Percentiles rank a stretch among this genome's conserved stretches.
Conservation (phyloP, 2,797 vertebrate genomes). For the Lates japonicus region DNA sequence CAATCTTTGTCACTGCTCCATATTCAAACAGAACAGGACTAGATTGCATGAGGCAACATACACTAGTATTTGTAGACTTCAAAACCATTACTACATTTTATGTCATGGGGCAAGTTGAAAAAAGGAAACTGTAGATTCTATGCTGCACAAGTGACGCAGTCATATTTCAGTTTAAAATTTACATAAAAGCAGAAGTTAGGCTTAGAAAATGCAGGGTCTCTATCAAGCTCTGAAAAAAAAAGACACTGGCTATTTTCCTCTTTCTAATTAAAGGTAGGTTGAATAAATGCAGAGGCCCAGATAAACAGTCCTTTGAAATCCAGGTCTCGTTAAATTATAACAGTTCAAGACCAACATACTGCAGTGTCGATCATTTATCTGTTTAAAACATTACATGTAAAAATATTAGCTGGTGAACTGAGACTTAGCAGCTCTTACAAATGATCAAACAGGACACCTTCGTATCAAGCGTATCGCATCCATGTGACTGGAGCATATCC, state of each 20-base stretch:
- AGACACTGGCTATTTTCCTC: not conserved
- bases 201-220: not conserved
- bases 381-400: slow-evolving; percentile 14
- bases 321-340: slow-evolving; percentile 7
- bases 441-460: slow-evolving; percentile 51
- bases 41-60: not conserved
- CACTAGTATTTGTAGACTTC: not conserved
- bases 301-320: slow-evolving; percentile 29
- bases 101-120: not conserved
- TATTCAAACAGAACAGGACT: slow-evolving; percentile 12
- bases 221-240: not conserved
- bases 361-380: not conserved
- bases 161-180: slow-evolving; percentile 6
- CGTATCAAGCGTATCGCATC: slow-evolving; percentile 57
- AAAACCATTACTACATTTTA: not conserved
- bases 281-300: slow-evolving; percentile 4
- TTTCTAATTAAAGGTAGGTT: not conserved
- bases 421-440: slow-evolving; percentile 27
- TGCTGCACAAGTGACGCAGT: not conserved
- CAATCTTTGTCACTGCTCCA: slow-evolving; percentile 6
- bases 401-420: slow-evolving; percentile 30
- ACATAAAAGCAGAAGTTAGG: slow-evolving; percentile 5
- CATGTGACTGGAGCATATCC: slow-evolving; percentile 70
- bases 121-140: not conserved
- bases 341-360: slow-evolving; percentile 11